Base-by-base conservation (phyloP, 2,888 invertebrate species). In the Bellardia bayeri region DNA sequence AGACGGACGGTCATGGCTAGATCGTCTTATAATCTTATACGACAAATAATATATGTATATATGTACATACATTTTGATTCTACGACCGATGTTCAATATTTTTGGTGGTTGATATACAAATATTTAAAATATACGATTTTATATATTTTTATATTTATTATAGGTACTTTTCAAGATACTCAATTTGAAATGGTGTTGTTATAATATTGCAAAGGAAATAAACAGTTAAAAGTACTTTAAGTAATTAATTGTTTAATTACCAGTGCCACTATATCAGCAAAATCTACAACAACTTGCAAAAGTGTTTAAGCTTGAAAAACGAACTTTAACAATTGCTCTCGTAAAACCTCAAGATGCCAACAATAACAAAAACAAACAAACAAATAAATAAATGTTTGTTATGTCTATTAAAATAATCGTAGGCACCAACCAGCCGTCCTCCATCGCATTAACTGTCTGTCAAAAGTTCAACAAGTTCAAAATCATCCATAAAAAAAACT, bases 401-500 rank as follows among this genome's bases (percentile, higher is more conserved):
- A 23, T 49, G 61, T 78, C 61, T 66, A 79, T 79, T 74, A 61
- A 79, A 66, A 68, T 49, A 42, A 54, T 64, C 42, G 68, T 68
- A 14, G 72, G 78, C 68, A 30, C 3, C 40, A 40, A 49, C 33
- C 54, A 56, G 56, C n/a, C 51, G 37, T 64, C 51, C 14, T 40
- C 54, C 23, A n/a, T 11, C 76, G 54, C 64, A 74, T 45, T 64
- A 79, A 66, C 75, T 81, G 61, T 81, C 75, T 81, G 61, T 81
- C 49, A 66, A 80, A 75, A 84, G 84, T 87, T 87, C 84, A 84
- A 45, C 72, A 74, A 87, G 84, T 87, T 87, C 84, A 87, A 84
- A 85, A 84, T 76, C 76, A 80, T 79, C 51, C 33, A 51, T 30
- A n/a, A 40, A 13, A 63, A 75, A 51, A 33, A 58, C 56, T 23